Evolutionary conservation across 2,797 vertebrate genomes (phyloP), one percentile per base, ranked within the genome.

Genomic region (Triplophysa bombifrons): DNA sequence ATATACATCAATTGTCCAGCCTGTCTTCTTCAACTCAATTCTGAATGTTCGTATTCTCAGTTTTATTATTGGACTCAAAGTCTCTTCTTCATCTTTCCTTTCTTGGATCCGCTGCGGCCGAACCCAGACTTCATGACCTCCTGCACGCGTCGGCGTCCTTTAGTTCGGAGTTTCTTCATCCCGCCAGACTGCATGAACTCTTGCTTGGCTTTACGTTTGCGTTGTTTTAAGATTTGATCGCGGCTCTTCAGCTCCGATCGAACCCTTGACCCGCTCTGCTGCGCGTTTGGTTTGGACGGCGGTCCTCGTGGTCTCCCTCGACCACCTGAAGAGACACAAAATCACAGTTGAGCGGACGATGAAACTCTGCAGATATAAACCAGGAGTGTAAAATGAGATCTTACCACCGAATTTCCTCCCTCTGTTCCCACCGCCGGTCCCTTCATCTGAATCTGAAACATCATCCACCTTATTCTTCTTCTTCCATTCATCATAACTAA

Each of bases 401-500:
- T 70, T 80, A 83, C 78, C 82, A 71, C 82, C 67, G 27, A 85
- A 80, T 69, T 72, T 76, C 73, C 83, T 85, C 19, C 89, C 90
- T 0, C 72, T 79, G 64, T 86, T 85, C 50, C 85, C 86, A 84
- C 80, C 85, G 77, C 44, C 85, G n/a, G 56, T 71, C 72, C 84
- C 93, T 82, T 84, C 93, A 66, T 91, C 91, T 17, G 85, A 88
- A 80, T 93, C 96, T 0, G 89, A 86, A 0, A 91, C 92, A 38
- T 98, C 96, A 0, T 98, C 96, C 0, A 99, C 87, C 84, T 92
- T 98, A 91, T 98, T 94, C 70, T 95, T 98, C 87, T 98, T 97
- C 90, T 97, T 98, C 97, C 98, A 99, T 72, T 98, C 97, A 65
- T 97, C 96, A 5, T 99, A 99, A 88, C 98, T 99, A 88, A 65